phyloP scores from a whole-genome alignment of 2,113 vertebrate genomes.

The Epinephelus fuscoguttatus region DNA sequence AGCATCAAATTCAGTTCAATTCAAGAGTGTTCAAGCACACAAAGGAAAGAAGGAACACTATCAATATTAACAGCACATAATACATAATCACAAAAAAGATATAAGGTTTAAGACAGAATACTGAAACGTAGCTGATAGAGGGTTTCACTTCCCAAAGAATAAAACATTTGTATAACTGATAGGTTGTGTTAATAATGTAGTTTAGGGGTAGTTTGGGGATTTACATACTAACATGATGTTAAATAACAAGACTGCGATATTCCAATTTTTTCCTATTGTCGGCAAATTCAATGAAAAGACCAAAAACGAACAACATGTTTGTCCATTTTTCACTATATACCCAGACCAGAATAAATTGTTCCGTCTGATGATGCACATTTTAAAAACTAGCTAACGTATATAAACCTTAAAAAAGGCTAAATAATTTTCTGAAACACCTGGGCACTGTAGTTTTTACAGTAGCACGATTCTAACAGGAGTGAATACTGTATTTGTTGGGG shows the following conservation, averaged over 20 bases:
- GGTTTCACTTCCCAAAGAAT: slow-evolving; percentile 34
- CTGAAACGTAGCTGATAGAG: not conserved
- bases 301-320: not conserved
- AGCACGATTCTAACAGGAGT: not conserved
- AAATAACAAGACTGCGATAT: not conserved
- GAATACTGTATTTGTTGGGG: not conserved
- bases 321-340: not conserved
- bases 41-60: slow-evolving; percentile 11
- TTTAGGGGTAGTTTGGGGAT: not conserved
- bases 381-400: not conserved
- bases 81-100: not conserved
- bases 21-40: slow-evolving; percentile 43
- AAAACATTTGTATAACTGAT: slow-evolving; percentile 17
- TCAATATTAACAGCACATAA: slow-evolving; percentile 43
- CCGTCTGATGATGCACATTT: not conserved
- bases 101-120: slow-evolving; percentile 11
- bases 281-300: not conserved
- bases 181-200: slow-evolving; percentile 10
- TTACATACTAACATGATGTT: not conserved
- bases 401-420: not conserved
- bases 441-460: not conserved
- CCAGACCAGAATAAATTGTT: no score
- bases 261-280: not conserved
- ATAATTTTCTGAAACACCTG: not conserved
- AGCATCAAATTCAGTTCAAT: slow-evolving; percentile 49